Conservation (phyloP, 1,140 invertebrate genomes). For the Grapholita molesta region DNA sequence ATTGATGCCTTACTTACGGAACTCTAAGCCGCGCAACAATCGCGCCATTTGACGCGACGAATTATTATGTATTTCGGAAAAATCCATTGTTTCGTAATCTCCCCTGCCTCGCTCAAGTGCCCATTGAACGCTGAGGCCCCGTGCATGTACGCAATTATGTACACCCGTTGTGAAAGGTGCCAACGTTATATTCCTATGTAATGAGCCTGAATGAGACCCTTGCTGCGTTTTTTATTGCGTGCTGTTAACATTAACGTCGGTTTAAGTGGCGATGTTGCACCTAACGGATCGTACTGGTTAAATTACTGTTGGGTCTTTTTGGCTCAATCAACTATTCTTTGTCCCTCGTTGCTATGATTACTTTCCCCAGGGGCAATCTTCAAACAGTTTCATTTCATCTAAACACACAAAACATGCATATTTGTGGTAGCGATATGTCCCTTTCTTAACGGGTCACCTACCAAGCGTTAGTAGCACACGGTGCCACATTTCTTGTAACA, state of each 20-base stretch:
- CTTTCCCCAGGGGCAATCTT: no score
- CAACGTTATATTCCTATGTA: slow-evolving; percentile 48
- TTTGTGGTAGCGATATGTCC: no score
- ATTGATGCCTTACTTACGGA: slow-evolving; percentile 25
- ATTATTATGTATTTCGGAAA: slow-evolving; percentile 76
- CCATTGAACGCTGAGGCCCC: slow-evolving; percentile 52
- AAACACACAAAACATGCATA: no score
- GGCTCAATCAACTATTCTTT: not conserved
- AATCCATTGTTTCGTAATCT: slow-evolving; percentile 74
- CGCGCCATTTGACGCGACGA: slow-evolving; percentile 62
- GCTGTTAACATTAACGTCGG: slow-evolving; percentile 26
- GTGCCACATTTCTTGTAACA: no score
- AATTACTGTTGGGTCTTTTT: not conserved
- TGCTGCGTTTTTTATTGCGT: slow-evolving; percentile 28
- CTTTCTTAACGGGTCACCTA: no score
- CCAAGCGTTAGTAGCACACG: no score
- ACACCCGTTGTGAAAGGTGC: slow-evolving; percentile 38
- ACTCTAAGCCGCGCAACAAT: slow-evolving; percentile 56
- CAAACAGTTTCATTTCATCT: no score
- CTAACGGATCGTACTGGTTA: not conserved
- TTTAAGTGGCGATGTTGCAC: not conserved
- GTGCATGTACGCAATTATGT: slow-evolving; percentile 49
- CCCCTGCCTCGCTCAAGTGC: slow-evolving; percentile 53
- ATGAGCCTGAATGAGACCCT: slow-evolving; percentile 49
- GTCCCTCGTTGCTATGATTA: no score